Percentiles rank a stretch among this genome's conserved stretches.
Conservation (phyloP, 2,888 invertebrate genomes). For the Tenthredo scrophulariae region DNA sequence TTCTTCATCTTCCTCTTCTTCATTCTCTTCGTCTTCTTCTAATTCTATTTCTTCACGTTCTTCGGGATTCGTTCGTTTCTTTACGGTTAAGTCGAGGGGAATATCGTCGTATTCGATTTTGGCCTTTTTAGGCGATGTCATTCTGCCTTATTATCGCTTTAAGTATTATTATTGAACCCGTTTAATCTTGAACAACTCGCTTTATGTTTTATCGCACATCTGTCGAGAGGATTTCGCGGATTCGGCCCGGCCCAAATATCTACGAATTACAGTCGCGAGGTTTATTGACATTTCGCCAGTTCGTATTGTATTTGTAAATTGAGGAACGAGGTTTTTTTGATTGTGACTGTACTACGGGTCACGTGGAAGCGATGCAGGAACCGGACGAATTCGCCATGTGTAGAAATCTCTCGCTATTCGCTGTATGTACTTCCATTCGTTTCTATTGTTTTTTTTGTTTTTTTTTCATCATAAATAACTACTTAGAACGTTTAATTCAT, state of each 20-base stretch:
- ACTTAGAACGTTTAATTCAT: not conserved
- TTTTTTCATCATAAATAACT: not conserved
- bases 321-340: constrained; percentile 24
- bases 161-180: not conserved
- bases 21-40: not conserved
- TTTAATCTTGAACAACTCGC: not conserved
- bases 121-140: constrained; percentile 58
- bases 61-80: constrained; percentile 41
- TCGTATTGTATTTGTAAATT: constrained; percentile 47
- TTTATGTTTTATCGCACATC: not conserved
- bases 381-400: not conserved
- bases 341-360: constrained; percentile 37
- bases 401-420: too few relatives aligned
- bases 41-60: not conserved
- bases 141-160: not conserved
- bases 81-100: constrained; percentile 66
- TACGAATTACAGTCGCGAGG: not conserved
- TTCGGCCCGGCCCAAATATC: constrained; percentile 8
- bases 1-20: not conserved
- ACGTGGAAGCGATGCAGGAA: constrained; percentile 10
- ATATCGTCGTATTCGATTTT: constrained; percentile 63
- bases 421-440: too few relatives aligned
- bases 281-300: constrained; percentile 48
- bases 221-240: not conserved
- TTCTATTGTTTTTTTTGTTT: not conserved